phyloP scores from a whole-genome alignment of 2,888 invertebrate genomes.

The Andrena minutula region DNA sequence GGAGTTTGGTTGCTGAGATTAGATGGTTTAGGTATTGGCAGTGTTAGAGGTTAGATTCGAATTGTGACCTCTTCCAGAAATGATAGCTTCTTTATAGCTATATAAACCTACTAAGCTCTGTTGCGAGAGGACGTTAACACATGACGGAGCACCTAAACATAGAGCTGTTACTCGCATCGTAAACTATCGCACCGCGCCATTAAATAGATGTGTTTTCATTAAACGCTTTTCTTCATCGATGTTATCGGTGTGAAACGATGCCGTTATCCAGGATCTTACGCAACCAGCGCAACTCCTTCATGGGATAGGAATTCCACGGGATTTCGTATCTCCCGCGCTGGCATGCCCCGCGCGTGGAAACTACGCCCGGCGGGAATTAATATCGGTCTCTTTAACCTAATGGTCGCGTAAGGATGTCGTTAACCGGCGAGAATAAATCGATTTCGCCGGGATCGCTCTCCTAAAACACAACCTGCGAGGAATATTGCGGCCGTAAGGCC shows the following conservation, averaged over 20 bases:
- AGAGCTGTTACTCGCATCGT: background rate
- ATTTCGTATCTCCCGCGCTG: conserved; percentile 6
- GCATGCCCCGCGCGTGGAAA: background rate
- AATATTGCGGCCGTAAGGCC: conserved; percentile 4
- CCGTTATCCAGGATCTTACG: conserved; percentile 46
- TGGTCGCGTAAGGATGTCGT: conserved; percentile 12
- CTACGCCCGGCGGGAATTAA: conserved; percentile 11
- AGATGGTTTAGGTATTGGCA: no score
- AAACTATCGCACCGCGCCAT: conserved; percentile 8
- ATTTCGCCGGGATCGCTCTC: conserved; percentile 9
- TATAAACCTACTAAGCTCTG: background rate
- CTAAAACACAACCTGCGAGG: conserved; percentile 18
- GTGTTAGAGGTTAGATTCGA: no score
- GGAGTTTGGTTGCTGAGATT: no score
- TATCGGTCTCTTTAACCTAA: conserved; percentile 22
- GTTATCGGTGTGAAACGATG: conserved; percentile 48
- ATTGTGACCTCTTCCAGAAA: no score
- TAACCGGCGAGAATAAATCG: conserved; percentile 32
- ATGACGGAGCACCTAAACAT: background rate
- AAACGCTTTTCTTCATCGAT: conserved; percentile 36
- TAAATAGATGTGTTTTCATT: conserved; percentile 24
- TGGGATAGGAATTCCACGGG: conserved; percentile 34
- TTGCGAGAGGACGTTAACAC: background rate
- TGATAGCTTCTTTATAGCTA: no score
- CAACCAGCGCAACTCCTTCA: conserved; percentile 38